Conservation (phyloP, 2,888 invertebrate genomes). For the Acanthoscelides obtectus region DNA sequence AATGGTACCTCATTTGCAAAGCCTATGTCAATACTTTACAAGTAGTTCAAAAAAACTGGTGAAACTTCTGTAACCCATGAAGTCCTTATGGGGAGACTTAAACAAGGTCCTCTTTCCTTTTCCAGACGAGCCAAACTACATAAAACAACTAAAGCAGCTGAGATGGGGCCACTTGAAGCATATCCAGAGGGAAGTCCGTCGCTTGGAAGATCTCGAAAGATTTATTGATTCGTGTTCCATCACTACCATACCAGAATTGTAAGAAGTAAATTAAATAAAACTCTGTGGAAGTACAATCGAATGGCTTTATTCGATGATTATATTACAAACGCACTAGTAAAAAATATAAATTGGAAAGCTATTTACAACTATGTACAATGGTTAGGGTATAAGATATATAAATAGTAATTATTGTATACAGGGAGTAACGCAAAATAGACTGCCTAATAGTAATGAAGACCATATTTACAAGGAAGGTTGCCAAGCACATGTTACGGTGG, state of each 20-base stretch:
- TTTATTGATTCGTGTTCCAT: constrained; percentile 43
- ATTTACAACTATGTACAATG: constrained; percentile 2
- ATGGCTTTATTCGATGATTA: neutral
- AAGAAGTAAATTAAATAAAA: constrained; percentile 9
- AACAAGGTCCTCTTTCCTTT: neutral
- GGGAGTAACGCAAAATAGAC: too few relatives aligned
- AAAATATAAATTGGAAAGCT: neutral
- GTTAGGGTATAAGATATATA: too few relatives aligned
- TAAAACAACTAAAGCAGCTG: constrained; percentile 45
- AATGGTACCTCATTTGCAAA: too few relatives aligned
- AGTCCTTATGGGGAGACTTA: too few relatives aligned
- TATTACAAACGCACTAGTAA: neutral
- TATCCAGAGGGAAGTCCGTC: constrained; percentile 47
- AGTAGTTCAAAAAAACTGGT: too few relatives aligned
- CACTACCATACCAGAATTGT: constrained; percentile 22
- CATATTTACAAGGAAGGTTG: too few relatives aligned
- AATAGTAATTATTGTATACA: too few relatives aligned
- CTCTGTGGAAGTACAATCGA: neutral
- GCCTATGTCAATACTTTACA: too few relatives aligned
- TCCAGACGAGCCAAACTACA: constrained; percentile 31
- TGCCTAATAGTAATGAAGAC: too few relatives aligned
- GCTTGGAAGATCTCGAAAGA: constrained; percentile 46
- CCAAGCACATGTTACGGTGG: too few relatives aligned
- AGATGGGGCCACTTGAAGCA: constrained; percentile 49
- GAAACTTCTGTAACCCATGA: too few relatives aligned